These are phyloP conservation scores for Coenobita brevimanus DNA, from an alignment of 1,140 invertebrate species.

Conservation along the genomic window DNA sequence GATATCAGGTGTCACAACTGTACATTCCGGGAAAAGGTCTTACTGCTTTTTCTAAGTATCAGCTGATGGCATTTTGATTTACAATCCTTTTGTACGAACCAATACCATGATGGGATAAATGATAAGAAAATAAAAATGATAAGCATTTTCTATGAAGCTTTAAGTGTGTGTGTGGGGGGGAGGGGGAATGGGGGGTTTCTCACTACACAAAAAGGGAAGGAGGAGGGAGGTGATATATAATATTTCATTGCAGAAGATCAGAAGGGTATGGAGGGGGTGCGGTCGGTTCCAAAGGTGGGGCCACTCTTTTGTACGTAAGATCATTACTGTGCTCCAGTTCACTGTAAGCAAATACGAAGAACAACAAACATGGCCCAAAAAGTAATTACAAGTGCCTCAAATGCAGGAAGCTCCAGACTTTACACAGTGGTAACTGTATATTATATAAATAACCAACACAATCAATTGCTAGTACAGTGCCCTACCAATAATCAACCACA, in stretches of 20 bases:
- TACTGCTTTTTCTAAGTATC: too few relatives aligned
- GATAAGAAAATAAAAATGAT: too few relatives aligned
- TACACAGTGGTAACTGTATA: too few relatives aligned
- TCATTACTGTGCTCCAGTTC: conserved; percentile 60
- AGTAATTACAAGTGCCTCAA: background rate
- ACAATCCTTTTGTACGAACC: too few relatives aligned
- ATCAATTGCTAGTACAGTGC: too few relatives aligned
- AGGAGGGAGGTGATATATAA: background rate
- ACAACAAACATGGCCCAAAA: background rate
- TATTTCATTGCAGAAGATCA: background rate
- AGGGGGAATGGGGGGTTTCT: background rate
- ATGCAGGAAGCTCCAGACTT: background rate
- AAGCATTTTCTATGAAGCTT: background rate
- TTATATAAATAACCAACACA: too few relatives aligned
- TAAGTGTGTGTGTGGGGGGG: background rate
- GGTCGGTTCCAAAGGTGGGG: background rate
- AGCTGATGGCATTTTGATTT: too few relatives aligned
- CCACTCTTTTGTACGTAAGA: conserved; percentile 56
- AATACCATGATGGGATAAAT: too few relatives aligned
- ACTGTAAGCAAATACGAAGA: conserved; percentile 23
- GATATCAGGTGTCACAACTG: too few relatives aligned
- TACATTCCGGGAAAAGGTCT: too few relatives aligned
- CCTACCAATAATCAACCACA: too few relatives aligned
- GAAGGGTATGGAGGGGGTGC: background rate
- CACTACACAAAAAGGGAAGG: background rate